Evolutionary conservation across 2,797 vertebrate species (phyloP).

Genomic region (Diplodus sargus): DNA sequence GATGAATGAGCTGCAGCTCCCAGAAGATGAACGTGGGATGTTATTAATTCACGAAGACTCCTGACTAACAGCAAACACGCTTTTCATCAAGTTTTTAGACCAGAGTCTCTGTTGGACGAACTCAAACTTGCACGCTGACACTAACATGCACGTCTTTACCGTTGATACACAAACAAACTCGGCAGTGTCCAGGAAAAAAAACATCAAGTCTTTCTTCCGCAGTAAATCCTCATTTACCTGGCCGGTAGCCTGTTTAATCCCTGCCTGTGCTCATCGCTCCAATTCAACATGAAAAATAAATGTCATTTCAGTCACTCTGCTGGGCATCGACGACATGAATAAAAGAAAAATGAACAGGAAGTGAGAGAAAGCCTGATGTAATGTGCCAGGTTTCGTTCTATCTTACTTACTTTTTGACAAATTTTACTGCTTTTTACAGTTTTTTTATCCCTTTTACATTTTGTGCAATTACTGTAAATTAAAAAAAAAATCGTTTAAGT

Average conservation of each 20-base stretch:
- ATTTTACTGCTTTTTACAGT: background rate
- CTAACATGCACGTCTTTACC: background rate
- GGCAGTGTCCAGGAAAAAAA: background rate
- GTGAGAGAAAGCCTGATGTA: background rate
- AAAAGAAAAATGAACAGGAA: slow-evolving; percentile 6
- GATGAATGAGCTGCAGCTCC: slow-evolving; percentile 34
- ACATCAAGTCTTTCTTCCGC: background rate
- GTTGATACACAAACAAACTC: background rate
- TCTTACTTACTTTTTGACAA: background rate
- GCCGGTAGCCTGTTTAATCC: slow-evolving; percentile 9
- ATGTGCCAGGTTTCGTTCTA: background rate
- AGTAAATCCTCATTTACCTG: background rate
- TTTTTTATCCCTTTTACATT: background rate
- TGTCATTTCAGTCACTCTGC: slow-evolving; percentile 10
- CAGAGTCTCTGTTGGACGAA: background rate
- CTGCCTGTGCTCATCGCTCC: slow-evolving; percentile 16
- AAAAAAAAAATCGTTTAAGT: background rate
- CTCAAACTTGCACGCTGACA: background rate
- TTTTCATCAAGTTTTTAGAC: background rate
- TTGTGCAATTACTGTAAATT: background rate
- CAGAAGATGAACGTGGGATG: slow-evolving; percentile 12
- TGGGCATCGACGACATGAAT: background rate
- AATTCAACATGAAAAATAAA: slow-evolving; percentile 33
- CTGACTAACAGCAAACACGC: background rate
- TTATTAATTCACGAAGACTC: slow-evolving; percentile 37